Evolutionary conservation across 2,113 vertebrate species (phyloP).

Genomic region (Melozone crissalis): DNA sequence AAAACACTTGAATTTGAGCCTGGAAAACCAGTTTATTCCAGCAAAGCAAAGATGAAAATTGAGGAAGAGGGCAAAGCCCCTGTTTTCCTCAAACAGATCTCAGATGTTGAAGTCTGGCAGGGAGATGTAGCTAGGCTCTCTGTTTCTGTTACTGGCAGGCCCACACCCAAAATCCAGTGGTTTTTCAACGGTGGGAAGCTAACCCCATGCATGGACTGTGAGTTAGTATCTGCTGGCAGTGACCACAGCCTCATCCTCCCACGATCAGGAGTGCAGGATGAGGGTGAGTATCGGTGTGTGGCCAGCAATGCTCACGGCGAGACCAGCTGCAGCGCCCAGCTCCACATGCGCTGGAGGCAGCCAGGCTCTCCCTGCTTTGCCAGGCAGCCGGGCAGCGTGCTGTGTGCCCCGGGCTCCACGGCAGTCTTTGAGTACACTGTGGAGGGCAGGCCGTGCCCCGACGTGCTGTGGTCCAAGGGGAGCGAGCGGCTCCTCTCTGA

Average conservation of each 20-base stretch:
- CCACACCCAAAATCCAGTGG: conserved; percentile 87
- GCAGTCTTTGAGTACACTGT: conserved; percentile 78
- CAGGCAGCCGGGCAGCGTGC: background rate
- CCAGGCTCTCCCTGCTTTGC: background rate
- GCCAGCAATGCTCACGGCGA: conserved; percentile 84
- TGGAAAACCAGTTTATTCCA: conserved; percentile 84
- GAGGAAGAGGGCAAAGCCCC: conserved; percentile 75
- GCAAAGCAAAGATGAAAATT: conserved; percentile 76
- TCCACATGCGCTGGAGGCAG: background rate
- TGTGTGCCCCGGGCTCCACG: fast-evolving
- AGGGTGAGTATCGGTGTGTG: conserved; percentile 85
- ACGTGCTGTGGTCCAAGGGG: conserved; percentile 84
- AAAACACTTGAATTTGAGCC: conserved; percentile 93
- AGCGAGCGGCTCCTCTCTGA: conserved; percentile 73
- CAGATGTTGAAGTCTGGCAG: conserved; percentile 71
- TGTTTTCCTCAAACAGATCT: conserved; percentile 81
- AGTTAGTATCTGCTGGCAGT: conserved; percentile 81
- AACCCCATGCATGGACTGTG: conserved; percentile 75
- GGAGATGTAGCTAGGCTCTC: conserved; percentile 85
- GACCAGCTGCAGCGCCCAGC: conserved; percentile 78
- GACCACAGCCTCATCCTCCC: conserved; percentile 85
- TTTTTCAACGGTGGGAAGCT: conserved; percentile 81
- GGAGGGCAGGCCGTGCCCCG: conserved; percentile 76
- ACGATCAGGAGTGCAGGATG: conserved; percentile 75
- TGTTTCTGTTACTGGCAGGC: conserved; percentile 81